Base-by-base conservation (phyloP, 2,113 vertebrate genomes). In the Camelus dromedarius region DNA sequence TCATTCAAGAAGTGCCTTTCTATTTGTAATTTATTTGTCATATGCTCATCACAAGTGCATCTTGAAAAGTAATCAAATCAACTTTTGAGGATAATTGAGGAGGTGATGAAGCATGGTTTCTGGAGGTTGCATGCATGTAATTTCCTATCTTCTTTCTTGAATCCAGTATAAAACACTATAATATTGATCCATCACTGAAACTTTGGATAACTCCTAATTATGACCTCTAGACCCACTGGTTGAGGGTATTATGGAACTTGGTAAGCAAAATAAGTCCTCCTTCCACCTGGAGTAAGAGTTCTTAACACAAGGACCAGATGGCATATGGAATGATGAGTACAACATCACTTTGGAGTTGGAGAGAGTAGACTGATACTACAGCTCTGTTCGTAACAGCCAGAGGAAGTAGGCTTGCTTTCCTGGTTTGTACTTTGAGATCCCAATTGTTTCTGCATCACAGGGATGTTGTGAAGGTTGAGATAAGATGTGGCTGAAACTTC, bases 21-120 rank as follows among this genome's bases (percentile, higher is more conserved):
- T 82, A 8, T 28, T 66, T 79, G 3, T 54, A 10, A 97, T 70
- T 95, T 66, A 86, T 80, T 97, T 96, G 35, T 72, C 32, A 95
- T 86, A 46, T 30, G 12, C 26, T 88, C 20, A 87, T 79, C 32
- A 86, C 11, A 94, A 94, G 35, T 73, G 2, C 32, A 79, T 85
- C 26, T 69, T 95, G 24, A 89, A 76, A 94, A 94, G 48, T 30
- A 70, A 42, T 73, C 87, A 89, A 87, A 93, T 30, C 20, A 81
- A 30, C 28, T 69, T 95, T 92, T 95, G 77, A 95, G 93, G 20
- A 73, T 77, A 75, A 95, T 7, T 83, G 42, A 15, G 46, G 18
- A 89, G 26, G 13, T 85, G 30, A 80, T 85, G 24, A 87, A 84
- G 19, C 66, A 60, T 75, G 32, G 64, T 86, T 83, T 84, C 35